Evolutionary conservation across 2,113 vertebrate genomes (phyloP).

Genomic region (Oryzias javanicus): DNA sequence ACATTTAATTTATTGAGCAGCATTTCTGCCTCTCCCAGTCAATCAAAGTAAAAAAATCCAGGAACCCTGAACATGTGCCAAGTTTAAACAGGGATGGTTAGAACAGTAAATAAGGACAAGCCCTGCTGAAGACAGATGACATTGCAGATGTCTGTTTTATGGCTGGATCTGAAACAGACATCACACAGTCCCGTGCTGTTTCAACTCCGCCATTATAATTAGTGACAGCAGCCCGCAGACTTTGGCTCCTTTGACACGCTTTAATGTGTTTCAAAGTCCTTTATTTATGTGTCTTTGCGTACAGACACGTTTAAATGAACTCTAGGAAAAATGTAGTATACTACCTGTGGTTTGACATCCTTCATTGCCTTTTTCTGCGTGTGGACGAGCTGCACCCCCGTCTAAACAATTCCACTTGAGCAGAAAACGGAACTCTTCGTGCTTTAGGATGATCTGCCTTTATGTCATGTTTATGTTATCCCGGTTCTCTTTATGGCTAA

Average conservation of each 20-base stretch:
- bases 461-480: slow-evolving; percentile 54
- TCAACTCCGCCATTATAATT: slow-evolving; percentile 41
- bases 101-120: slow-evolving; percentile 9
- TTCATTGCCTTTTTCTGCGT: slow-evolving; percentile 13
- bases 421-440: slow-evolving; percentile 42
- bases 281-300: not conserved
- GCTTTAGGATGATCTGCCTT: slow-evolving; percentile 45
- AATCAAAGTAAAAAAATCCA: not conserved
- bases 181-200: slow-evolving; percentile 28
- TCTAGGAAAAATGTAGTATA: not conserved
- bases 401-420: slow-evolving; percentile 60
- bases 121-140: slow-evolving; percentile 20
- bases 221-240: slow-evolving; percentile 34
- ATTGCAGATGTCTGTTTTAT: slow-evolving; percentile 36
- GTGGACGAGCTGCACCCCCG: slow-evolving; percentile 30
- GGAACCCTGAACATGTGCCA: not conserved
- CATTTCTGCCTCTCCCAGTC: not conserved
- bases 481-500: slow-evolving; percentile 58
- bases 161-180: slow-evolving; percentile 28
- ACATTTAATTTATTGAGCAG: not conserved
- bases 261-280: slow-evolving; percentile 22
- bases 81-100: slow-evolving; percentile 10
- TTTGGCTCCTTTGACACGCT: slow-evolving; percentile 10
- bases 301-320: not conserved
- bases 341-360: not conserved